Percentiles rank a stretch among this genome's conserved stretches.
phyloP scores from a whole-genome alignment of 2,888 invertebrate species.

The Epistrophe eligans region DNA sequence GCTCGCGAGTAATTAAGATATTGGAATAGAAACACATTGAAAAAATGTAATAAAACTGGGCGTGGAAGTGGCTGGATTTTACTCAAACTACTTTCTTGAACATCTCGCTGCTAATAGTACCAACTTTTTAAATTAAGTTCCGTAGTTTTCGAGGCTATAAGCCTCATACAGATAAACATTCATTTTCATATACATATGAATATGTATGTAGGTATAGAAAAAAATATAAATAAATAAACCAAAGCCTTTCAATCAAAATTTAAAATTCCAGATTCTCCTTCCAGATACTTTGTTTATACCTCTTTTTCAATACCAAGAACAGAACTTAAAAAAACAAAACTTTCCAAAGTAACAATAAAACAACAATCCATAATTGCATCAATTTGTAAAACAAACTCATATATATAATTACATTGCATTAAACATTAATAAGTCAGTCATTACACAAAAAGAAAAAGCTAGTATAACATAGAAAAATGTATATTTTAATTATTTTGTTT shows the following conservation, averaged over 20 bases:
- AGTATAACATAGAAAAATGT: background rate
- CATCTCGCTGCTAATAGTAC: too few relatives aligned
- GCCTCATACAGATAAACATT: too few relatives aligned
- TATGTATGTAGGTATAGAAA: too few relatives aligned
- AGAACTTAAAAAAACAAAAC: background rate
- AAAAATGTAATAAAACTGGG: too few relatives aligned
- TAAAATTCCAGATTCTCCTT: background rate
- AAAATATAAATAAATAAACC: too few relatives aligned
- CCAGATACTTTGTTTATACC: background rate
- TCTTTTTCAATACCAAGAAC: background rate
- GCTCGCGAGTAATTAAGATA: too few relatives aligned
- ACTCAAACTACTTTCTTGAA: too few relatives aligned
- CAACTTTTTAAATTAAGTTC: too few relatives aligned
- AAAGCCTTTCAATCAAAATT: background rate
- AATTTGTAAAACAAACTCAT: conserved; percentile 1
- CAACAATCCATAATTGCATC: conserved; percentile 4
- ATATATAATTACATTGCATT: background rate
- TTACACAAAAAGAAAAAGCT: background rate
- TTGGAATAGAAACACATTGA: too few relatives aligned
- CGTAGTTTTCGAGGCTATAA: too few relatives aligned
- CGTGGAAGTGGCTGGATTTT: too few relatives aligned
- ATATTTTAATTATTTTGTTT: conserved; percentile 16
- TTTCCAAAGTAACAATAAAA: background rate
- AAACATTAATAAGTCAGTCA: background rate
- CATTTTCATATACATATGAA: too few relatives aligned